Evolutionary conservation across 2,113 vertebrate species (phyloP), one percentile per base, ranked within the genome.

Genomic region (Salminus brasiliensis): DNA sequence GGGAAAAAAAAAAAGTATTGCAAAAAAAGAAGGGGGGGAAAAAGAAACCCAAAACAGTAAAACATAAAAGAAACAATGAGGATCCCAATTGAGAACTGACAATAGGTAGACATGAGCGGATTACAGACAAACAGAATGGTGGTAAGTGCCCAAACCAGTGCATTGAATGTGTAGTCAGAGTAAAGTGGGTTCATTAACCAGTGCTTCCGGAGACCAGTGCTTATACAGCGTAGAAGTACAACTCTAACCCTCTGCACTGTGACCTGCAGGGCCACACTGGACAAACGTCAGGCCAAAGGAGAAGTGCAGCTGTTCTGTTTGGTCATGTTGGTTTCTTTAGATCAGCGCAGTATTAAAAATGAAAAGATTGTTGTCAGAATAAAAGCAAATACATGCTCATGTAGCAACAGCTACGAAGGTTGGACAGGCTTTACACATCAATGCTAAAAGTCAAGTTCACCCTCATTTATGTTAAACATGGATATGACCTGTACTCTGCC

Each of bases 121-220:
- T 29, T 57, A 68, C 27, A 69, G 78, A 81, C 5, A 67, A 66
- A 77, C 45, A 78, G 69, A 45, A 59, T 60, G 69, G 83, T 86
- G 85, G 78, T 84, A 84, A 85, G 81, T 80, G 85, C 80, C 78
- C 75, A 73, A 78, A 85, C 85, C 81, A 87, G 83, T 86, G 88
- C 83, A 86, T 80, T 81, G 71, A 76, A 60, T 74, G 52, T 75
- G 79, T 85, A 84, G 34, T 73, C 68, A 79, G 74, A 81, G 67
- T 32, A 70, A 77, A 84, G 79, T 83, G 78, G 74, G 79, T 85
- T 83, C 70, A 72, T 52, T 78, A 80, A 85, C 78, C 81, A 87
- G 87, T 87, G 83, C 78, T 81, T 85, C 60, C 78, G 78, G 75
- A 79, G 76, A 87, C 81, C 79, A 72, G 84, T 76, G 74, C 45